Evolutionary conservation across 2,888 invertebrate species (phyloP), one percentile per base, ranked within the genome.

Genomic region (Hypolimnas misippus): DNA sequence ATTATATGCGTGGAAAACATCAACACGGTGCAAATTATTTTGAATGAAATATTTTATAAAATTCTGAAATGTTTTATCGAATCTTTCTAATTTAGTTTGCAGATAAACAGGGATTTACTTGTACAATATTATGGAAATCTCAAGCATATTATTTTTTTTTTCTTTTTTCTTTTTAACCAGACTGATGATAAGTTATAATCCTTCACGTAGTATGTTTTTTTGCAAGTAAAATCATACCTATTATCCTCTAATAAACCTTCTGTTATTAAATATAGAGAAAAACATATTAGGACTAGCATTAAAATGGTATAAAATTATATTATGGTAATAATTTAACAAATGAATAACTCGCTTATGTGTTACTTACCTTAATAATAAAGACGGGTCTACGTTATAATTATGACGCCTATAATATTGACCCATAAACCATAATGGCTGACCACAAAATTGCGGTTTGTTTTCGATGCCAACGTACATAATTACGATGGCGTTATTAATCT

Each of bases 381-480:
- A 63, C 59, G 50, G 67, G 57, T 63, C 70, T 70, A 76, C 75
- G 69, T 72, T 73, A 84, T 87, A 78, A 90, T 89, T 89, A 89
- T 88, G 81, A 88, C 89, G 87, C 89, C 86, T 86, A 79, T 86
- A 88, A 89, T 59, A 59, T 88, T 86, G 86, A 84, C 82, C 82
- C 82, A 82, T 87, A 87, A 84, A 85, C 84, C 82, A 87, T 88
- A 86, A 87, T 76, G 76, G 71, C 76, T 69, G 81, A 81, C 85
- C 84, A 83, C 86, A 83, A 82, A 80, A 82, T 81, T 83, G 87
- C 79, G 88, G 88, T 90, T 87, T 83, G 87, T 87, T 87, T 84
- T 88, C 83, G 83, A 86, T 83, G 84, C 83, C 83, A 84, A 84
- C 87, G 80, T 82, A 82, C 84, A 79, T 87, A 88, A 88, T 88